A percentile compares a stretch with the other conserved stretches of the same genome.
Evolutionary conservation across 2,888 invertebrate genomes (phyloP).

Genomic region (Chesias legatella): DNA sequence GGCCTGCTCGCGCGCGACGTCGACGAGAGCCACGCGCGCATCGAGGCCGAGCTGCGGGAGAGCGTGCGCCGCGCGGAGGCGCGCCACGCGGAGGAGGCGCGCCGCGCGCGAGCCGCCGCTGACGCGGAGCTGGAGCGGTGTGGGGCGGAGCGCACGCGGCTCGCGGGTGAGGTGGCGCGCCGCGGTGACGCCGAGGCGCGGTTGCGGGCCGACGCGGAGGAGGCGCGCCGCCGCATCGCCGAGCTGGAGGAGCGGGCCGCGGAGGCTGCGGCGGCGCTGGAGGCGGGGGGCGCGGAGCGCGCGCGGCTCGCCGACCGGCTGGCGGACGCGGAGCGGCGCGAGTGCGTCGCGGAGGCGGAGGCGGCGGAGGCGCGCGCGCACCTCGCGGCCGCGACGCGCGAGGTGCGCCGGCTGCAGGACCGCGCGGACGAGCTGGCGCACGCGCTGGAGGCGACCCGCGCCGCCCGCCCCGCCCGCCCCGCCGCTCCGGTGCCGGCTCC

Average conservation of each 20-base stretch:
- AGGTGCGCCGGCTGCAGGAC: conserved; percentile 28
- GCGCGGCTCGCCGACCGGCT: conserved; percentile 19
- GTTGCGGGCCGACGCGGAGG: conserved; percentile 82
- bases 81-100: conserved; percentile 87
- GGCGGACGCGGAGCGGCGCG: conserved; percentile 26
- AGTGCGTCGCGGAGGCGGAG: conserved; percentile 43
- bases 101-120: conserved; percentile 84
- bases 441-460: conserved; percentile 2
- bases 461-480: conserved; percentile 12
- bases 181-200: conserved; percentile 85
- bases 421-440: conserved; percentile 5
- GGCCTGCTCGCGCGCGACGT: conserved; percentile 92
- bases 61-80: conserved; percentile 86
- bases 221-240: conserved; percentile 82
- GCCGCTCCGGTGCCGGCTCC: conserved; percentile 5
- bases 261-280: conserved; percentile 47
- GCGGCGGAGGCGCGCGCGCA: conserved; percentile 62
- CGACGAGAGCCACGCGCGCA: conserved; percentile 91
- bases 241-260: conserved; percentile 72
- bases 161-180: conserved; percentile 83
- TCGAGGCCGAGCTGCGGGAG: conserved; percentile 88
- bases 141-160: conserved; percentile 74
- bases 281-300: conserved; percentile 59
- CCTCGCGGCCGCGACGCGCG: conserved; percentile 24
- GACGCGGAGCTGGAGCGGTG: conserved; percentile 88